phyloP scores from a whole-genome alignment of 2,113 vertebrate genomes.

The Datnioides undecimradiatus region DNA sequence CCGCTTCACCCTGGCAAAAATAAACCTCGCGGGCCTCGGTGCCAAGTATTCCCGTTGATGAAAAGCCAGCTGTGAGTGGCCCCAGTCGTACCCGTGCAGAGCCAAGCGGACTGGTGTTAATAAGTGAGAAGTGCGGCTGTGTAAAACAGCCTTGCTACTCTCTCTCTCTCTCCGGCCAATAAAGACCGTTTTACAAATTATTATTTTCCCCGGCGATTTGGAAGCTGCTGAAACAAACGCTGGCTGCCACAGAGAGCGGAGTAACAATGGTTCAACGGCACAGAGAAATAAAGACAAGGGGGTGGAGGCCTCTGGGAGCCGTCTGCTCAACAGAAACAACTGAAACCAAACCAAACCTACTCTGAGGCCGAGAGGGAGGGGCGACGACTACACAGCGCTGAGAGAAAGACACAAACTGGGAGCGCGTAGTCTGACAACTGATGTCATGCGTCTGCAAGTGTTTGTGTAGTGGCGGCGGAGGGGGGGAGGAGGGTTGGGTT shows the following conservation, averaged over 20 bases:
- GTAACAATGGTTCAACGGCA: neutral
- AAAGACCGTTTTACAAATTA: slow-evolving; percentile 63
- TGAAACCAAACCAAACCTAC: neutral
- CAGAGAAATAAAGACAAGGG: slow-evolving; percentile 1
- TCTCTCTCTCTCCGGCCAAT: slow-evolving; percentile 54
- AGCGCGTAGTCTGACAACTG: slow-evolving; percentile 5
- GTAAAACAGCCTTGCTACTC: slow-evolving; percentile 53
- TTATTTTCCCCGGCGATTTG: slow-evolving; percentile 50
- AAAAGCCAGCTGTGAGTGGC: slow-evolving; percentile 71
- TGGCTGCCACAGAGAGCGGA: neutral
- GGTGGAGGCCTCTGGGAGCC: slow-evolving; percentile 10
- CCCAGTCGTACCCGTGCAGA: slow-evolving; percentile 45
- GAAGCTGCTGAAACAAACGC: slow-evolving; percentile 5
- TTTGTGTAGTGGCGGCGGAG: slow-evolving; percentile 30
- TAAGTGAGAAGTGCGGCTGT: slow-evolving; percentile 54
- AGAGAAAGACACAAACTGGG: slow-evolving; percentile 5
- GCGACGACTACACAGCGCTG: neutral
- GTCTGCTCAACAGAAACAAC: slow-evolving; percentile 52
- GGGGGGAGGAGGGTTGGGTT: neutral
- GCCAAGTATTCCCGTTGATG: slow-evolving; percentile 74
- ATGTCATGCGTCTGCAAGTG: slow-evolving; percentile 14
- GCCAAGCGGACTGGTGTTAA: slow-evolving; percentile 69
- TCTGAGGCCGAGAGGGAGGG: neutral
- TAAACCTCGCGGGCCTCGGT: slow-evolving; percentile 40
- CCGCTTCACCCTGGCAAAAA: slow-evolving; percentile 62